A percentile compares a stretch with the other conserved stretches of the same genome.
Conservation (phyloP, 1,140 invertebrate genomes). For the Drepana arcuata region DNA sequence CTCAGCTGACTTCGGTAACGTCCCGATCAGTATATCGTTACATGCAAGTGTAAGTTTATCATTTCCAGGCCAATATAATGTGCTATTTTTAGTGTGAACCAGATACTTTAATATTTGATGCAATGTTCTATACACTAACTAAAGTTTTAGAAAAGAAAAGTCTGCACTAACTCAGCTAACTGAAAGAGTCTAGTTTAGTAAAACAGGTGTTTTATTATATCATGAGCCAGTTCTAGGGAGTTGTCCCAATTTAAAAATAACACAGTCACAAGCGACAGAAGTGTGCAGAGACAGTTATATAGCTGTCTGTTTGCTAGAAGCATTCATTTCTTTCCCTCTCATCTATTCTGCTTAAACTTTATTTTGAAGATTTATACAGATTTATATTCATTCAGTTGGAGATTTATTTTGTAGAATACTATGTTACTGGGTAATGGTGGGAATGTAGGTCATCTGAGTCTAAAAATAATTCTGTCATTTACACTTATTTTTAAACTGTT, state of each 20-base stretch:
- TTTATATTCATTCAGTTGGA: not conserved
- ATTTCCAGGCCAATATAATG: constrained; percentile 46
- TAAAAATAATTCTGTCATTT: too few relatives aligned
- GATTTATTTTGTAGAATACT: too few relatives aligned
- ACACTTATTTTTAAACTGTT: too few relatives aligned
- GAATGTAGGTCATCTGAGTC: too few relatives aligned
- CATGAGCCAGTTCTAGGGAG: constrained; percentile 28
- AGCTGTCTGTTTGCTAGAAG: constrained; percentile 29
- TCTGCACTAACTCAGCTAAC: too few relatives aligned
- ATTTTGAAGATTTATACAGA: not conserved
- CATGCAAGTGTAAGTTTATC: constrained; percentile 21
- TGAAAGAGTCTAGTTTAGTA: too few relatives aligned
- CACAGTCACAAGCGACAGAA: constrained; percentile 27
- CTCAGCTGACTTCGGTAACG: constrained; percentile 25
- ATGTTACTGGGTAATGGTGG: too few relatives aligned
- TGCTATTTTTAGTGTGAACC: constrained; percentile 43
- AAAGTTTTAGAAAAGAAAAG: too few relatives aligned
- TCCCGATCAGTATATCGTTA: constrained; percentile 4
- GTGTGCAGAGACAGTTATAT: constrained; percentile 24
- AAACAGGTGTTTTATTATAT: not conserved
- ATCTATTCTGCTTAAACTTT: not conserved
- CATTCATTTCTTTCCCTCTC: constrained; percentile 7
- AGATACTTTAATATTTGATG: constrained; percentile 2
- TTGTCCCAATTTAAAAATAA: constrained; percentile 58
- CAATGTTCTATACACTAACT: not conserved